Conservation (phyloP, 2,797 vertebrate species). For the Phylloscopus collybita region DNA sequence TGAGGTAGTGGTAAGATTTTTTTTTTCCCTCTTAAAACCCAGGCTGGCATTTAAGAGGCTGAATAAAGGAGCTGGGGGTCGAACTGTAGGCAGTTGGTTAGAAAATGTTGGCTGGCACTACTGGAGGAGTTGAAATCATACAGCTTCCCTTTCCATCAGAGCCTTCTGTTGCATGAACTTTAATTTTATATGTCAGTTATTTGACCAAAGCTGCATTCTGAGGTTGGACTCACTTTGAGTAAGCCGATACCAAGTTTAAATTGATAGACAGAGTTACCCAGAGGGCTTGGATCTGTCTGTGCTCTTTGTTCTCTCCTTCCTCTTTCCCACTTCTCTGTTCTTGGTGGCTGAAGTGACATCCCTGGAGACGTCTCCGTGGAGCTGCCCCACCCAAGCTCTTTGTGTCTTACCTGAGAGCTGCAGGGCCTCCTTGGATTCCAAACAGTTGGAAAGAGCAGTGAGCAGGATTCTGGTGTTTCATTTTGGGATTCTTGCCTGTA, state of each 20-base stretch:
- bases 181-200: not conserved
- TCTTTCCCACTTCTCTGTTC: not conserved
- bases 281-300: not conserved
- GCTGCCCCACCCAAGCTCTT: not conserved
- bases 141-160: not conserved
- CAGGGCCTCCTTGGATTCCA: not conserved
- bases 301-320: not conserved
- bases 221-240: not conserved
- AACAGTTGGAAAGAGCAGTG: not conserved
- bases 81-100: not conserved
- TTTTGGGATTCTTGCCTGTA: constrained; percentile 1
- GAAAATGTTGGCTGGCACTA: not conserved
- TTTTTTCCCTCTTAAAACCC: not conserved
- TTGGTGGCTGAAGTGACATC: not conserved
- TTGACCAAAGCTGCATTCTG: constrained; percentile 18
- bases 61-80: not conserved
- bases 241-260: not conserved
- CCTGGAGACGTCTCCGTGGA: not conserved
- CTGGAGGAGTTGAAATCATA: not conserved
- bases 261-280: not conserved
- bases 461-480: not conserved
- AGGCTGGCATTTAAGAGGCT: not conserved
- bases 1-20: not conserved
- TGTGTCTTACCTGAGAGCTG: not conserved
- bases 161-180: not conserved